Percentiles rank a stretch among this genome's conserved stretches.
phyloP scores from a whole-genome alignment of 2,888 invertebrate species.

The Calameuta pallipes region DNA sequence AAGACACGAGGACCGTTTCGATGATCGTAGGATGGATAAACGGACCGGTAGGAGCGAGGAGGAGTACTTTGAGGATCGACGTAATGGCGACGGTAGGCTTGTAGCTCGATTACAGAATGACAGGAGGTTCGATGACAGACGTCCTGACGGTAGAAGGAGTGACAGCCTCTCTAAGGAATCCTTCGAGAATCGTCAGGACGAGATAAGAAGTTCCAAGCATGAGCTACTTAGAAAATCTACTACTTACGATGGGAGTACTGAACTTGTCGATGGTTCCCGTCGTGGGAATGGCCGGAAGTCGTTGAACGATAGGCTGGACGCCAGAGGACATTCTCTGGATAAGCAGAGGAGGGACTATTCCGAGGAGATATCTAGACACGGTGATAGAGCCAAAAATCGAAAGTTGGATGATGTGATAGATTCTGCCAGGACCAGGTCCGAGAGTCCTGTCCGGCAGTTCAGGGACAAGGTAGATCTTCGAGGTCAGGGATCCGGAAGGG shows the following conservation, averaged over 20 bases:
- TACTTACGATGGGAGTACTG: conserved; percentile 33
- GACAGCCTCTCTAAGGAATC: conserved; percentile 10
- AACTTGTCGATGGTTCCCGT: conserved; percentile 28
- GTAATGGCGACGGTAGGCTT: conserved; percentile 34
- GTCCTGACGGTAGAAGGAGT: conserved; percentile 5
- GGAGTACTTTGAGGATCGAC: conserved; percentile 30
- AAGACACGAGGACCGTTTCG: conserved; percentile 38
- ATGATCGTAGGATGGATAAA: conserved; percentile 28
- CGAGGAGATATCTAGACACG: conserved; percentile 9
- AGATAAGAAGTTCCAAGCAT: conserved; percentile 20
- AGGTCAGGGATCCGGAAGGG: conserved; percentile 74
- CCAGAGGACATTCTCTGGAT: conserved; percentile 30
- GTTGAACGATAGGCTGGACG: conserved; percentile 37
- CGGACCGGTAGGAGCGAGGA: conserved; percentile 37
- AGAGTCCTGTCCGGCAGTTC: conserved; percentile 33
- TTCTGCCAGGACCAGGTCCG: conserved; percentile 33
- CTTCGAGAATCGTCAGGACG: conserved; percentile 32
- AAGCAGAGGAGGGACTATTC: conserved; percentile 32
- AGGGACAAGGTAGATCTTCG: conserved; percentile 47
- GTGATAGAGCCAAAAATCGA: conserved; percentile 13
- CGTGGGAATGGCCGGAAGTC: conserved; percentile 32
- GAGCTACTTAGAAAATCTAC: conserved; percentile 32
- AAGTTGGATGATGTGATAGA: conserved; percentile 31
- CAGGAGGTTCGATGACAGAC: conserved; percentile 26
- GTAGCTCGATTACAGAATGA: conserved; percentile 14